A percentile compares a stretch with the other conserved stretches of the same genome.
Evolutionary conservation across 2,888 invertebrate genomes (phyloP).

Genomic region (Proisotoma minuta): DNA sequence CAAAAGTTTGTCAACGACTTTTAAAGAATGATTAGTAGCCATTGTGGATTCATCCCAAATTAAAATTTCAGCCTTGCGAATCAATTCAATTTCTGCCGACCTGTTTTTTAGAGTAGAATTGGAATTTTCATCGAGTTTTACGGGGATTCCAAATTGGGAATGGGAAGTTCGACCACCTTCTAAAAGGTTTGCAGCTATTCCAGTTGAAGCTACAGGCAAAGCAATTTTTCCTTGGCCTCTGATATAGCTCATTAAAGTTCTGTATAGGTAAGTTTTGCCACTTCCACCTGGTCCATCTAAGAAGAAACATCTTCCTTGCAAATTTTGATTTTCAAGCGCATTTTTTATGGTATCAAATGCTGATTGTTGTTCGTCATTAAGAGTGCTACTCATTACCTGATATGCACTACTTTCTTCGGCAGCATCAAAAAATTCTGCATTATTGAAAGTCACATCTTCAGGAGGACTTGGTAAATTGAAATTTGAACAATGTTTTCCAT

Average conservation of each 20-base stretch:
- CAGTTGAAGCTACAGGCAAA: conserved; percentile 48
- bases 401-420: not conserved
- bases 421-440: not conserved
- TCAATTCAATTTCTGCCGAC: not conserved
- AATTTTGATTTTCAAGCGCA: not conserved
- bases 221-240: conserved; percentile 31
- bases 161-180: conserved; percentile 50
- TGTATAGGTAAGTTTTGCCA: conserved; percentile 51
- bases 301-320: conserved; percentile 40
- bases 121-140: conserved; percentile 12
- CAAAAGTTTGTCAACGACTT: conserved; percentile 18
- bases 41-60: conserved; percentile 26
- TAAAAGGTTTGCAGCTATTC: conserved; percentile 49
- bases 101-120: conserved; percentile 12
- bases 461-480: conserved; percentile 9
- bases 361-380: conserved; percentile 14
- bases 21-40: conserved; percentile 13
- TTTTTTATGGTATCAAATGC: conserved; percentile 12
- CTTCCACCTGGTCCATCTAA: conserved; percentile 52
- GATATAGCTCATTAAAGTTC: conserved; percentile 36
- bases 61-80: conserved; percentile 10
- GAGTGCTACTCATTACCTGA: not conserved
- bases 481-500: not conserved
- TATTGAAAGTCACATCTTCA: not conserved
- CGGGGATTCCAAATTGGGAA: conserved; percentile 48